Conservation (phyloP, 2,888 invertebrate genomes). For the Drosophila recens region DNA sequence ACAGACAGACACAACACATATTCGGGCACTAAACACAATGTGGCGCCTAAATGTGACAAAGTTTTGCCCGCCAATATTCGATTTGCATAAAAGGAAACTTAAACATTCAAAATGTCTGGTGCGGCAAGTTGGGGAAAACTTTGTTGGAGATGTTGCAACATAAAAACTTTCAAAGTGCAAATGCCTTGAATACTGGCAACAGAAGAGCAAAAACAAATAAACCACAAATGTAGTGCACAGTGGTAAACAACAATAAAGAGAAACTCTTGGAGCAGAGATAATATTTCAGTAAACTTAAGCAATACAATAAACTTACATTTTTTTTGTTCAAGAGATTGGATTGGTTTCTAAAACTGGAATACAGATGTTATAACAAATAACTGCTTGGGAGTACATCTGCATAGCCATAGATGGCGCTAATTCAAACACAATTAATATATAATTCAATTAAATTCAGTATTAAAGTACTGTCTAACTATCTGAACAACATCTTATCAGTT, state of each 20-base stretch:
- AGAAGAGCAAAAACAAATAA: conserved; percentile 8
- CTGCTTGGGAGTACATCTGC: not conserved
- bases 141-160: conserved; percentile 38
- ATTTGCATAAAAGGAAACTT: conserved; percentile 52
- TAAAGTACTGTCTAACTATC: not conserved
- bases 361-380: not conserved
- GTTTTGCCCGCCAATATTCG: conserved; percentile 37
- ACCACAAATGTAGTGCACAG: conserved; percentile 21
- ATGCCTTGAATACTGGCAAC: conserved; percentile 21
- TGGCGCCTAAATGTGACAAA: conserved; percentile 39
- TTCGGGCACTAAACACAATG: conserved; percentile 27
- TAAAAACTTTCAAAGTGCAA: conserved; percentile 22
- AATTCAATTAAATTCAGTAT: not conserved
- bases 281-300: not conserved
- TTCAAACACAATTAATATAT: not conserved
- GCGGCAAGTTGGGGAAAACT: conserved; percentile 12
- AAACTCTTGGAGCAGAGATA: not conserved
- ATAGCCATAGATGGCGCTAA: not conserved
- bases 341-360: not conserved
- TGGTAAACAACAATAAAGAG: conserved; percentile 12
- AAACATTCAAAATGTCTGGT: conserved; percentile 16
- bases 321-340: not conserved
- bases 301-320: conserved; percentile 1
- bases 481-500: not conserved
- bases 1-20: not conserved